These are phyloP conservation scores for Sarcophilus harrisii DNA, from an alignment of 2,797 vertebrate species.

Conservation along the genomic window DNA sequence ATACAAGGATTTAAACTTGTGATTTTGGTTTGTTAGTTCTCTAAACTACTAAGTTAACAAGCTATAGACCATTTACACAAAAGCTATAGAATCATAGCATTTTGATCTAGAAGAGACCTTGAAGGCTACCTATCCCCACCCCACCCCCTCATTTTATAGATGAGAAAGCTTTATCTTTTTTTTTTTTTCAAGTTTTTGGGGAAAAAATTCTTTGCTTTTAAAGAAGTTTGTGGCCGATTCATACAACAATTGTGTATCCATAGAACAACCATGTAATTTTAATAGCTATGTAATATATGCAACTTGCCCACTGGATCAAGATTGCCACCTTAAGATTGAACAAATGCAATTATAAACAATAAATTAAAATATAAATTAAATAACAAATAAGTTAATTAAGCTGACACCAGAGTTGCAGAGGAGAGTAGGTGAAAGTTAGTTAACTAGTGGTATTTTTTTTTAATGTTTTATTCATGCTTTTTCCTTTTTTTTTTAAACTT, in stretches of 20 bases:
- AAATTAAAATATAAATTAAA: not conserved
- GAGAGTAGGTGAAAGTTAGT: not conserved
- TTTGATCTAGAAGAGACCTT: no score
- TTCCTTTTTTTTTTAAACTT: no score
- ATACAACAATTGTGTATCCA: no score
- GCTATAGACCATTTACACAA: not conserved
- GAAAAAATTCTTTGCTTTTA: no score
- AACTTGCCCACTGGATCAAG: not conserved
- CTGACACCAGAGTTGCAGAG: not conserved
- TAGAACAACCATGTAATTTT: no score
- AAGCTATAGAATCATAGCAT: not conserved
- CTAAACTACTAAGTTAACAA: not conserved
- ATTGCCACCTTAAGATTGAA: not conserved
- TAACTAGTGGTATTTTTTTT: no score
- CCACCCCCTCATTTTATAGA: not conserved
- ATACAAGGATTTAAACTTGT: rapidly evolving
- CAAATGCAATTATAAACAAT: not conserved
- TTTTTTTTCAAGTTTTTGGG: no score
- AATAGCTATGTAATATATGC: no score
- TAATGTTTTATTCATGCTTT: no score
- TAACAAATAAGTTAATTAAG: not conserved
- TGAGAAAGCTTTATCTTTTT: not conserved
- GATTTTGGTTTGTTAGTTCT: not conserved
- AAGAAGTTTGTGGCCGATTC: no score
- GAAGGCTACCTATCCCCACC: not conserved